These are phyloP conservation scores for Pitta sordida DNA, from an alignment of 2,113 vertebrate species.

Conservation along the genomic window DNA sequence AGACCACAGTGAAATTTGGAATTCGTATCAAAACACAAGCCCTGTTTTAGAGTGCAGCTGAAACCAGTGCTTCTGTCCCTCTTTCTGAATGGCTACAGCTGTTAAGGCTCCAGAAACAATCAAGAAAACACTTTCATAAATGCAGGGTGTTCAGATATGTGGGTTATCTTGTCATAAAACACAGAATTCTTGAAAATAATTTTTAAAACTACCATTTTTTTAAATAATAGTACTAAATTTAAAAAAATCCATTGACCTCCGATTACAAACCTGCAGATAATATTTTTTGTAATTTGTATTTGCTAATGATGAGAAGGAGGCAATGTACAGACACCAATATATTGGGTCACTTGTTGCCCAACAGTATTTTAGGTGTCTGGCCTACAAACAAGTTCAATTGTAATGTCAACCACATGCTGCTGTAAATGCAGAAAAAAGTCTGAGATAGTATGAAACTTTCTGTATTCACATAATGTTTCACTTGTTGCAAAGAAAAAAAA, in stretches of 20 bases:
- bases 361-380: not conserved
- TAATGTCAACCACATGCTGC: not conserved
- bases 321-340: not conserved
- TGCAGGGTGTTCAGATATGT: not conserved
- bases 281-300: not conserved
- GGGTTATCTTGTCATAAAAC: not conserved
- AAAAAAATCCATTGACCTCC: not conserved
- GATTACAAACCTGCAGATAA: not conserved
- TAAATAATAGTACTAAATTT: not conserved
- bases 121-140: not conserved
- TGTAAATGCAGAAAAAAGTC: not conserved
- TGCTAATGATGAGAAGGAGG: not conserved
- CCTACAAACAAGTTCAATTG: not conserved
- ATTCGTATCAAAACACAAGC: slow-evolving; percentile 22
- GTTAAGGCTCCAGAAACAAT: not conserved
- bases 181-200: not conserved
- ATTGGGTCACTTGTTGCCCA: not conserved
- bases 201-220: not conserved
- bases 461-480: not conserved
- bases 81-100: slow-evolving; percentile 28
- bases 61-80: not conserved
- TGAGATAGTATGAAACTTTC: not conserved
- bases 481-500: not conserved
- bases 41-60: slow-evolving; percentile 13
- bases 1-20: slow-evolving; percentile 23